Evolutionary conservation across 1,140 invertebrate genomes (phyloP).

Genomic region (Lethocerus indicus): DNA sequence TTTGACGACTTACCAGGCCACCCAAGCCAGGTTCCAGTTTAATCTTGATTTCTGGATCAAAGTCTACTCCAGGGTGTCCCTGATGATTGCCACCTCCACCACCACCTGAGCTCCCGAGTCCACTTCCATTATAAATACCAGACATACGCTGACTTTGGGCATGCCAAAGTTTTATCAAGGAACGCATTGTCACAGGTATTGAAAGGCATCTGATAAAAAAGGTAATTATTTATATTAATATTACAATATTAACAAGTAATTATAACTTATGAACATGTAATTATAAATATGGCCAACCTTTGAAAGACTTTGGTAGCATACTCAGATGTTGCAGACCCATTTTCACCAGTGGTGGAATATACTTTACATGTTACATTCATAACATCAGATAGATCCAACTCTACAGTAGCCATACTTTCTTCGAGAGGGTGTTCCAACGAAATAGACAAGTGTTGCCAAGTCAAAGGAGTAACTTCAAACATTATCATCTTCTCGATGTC

Average conservation of each 20-base stretch:
- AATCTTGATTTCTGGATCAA: constrained; percentile 27
- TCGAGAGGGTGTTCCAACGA: constrained; percentile 85
- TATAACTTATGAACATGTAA: not conserved
- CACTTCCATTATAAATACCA: constrained; percentile 11
- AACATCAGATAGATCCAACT: constrained; percentile 71
- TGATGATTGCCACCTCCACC: constrained; percentile 20
- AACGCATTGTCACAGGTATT: constrained; percentile 73
- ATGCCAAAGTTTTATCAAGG: constrained; percentile 34
- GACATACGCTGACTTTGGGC: constrained; percentile 3
- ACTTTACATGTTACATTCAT: constrained; percentile 49
- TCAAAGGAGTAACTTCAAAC: constrained; percentile 80
- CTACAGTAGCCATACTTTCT: constrained; percentile 80
- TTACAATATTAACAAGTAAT: not conserved
- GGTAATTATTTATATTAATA: not conserved
- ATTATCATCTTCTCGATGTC: constrained; percentile 67
- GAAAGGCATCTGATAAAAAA: constrained; percentile 51
- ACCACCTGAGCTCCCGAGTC: constrained; percentile 13
- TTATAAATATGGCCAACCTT: constrained; percentile 24
- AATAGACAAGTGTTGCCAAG: constrained; percentile 74
- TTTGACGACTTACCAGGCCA: constrained; percentile 11
- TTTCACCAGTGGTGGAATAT: constrained; percentile 36
- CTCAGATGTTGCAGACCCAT: constrained; percentile 42
- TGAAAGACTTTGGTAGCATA: constrained; percentile 73
- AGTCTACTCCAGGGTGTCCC: constrained; percentile 19
- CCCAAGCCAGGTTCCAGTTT: constrained; percentile 31